Evolutionary conservation across 2,888 invertebrate species (phyloP), one percentile per base, ranked within the genome.

Genomic region (Terebella lapidaria): DNA sequence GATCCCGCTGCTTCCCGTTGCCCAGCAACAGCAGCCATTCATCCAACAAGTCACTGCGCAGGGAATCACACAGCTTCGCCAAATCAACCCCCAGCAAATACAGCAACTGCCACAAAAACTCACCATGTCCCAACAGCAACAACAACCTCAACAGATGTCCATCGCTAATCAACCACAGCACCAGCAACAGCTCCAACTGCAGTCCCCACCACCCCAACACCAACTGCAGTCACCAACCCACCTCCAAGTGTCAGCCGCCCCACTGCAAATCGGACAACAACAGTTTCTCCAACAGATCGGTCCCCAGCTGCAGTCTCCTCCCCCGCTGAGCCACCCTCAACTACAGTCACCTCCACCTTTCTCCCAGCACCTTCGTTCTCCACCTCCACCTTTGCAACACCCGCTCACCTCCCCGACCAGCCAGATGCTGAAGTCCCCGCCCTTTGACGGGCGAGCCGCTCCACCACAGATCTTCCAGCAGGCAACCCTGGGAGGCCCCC

Each of bases 1-100:
- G 42, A 35, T 35, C n/a, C 42, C 42, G n/a, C 10, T 35, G 10
- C 10, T 35, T 35, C 42, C 42, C 42, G 30, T 30, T 1, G 35
- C 55, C 42, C 54, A 63, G 46, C 54, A 58, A 29, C 54, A 63
- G 46, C 54, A 58, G 45, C 25, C 46, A 25, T 35, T 60, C 27
- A 47, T 55, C 46, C 58, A 58, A 5, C 10, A 10, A 15, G 10
- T 35, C 10, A 35, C 42, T 15, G 42, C 42, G 10, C 42, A 10
- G 10, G 10, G n/a, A 35, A 10, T 35, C 42, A 35, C 42, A 35
- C 10, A 35, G 10, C 10, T 35, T n/a, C 10, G 42, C 10, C 42
- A 10, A 35, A 10, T 35, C 42, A 15, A 10, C 10, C 42, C 42
- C n/a, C n/a, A n/a, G n/a, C n/a, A n/a, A n/a, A n/a, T 35, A 35